Percentiles rank a stretch among this genome's conserved stretches.
Evolutionary conservation across 2,113 vertebrate genomes (phyloP).

Genomic region (Lycaon pictus): DNA sequence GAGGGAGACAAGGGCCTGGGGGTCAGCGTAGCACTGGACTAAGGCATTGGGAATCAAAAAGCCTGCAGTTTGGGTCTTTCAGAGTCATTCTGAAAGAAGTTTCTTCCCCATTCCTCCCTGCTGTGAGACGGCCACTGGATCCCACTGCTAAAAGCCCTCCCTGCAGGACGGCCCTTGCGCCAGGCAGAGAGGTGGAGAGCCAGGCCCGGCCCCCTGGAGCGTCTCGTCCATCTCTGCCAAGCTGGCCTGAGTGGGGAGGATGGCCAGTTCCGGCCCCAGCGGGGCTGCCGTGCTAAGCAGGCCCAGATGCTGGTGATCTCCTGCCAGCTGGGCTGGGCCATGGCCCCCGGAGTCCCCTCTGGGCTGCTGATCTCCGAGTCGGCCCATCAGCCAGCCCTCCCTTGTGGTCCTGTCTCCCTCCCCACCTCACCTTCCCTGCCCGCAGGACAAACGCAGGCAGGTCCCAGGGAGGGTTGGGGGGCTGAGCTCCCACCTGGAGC

Average conservation of each 20-base stretch:
- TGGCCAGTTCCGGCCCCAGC: fast-evolving
- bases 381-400: background rate
- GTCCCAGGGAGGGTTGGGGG: background rate
- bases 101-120: background rate
- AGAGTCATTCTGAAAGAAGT: background rate
- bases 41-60: background rate
- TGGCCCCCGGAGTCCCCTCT: background rate
- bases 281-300: background rate
- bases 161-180: background rate
- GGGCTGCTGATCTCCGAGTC: fast-evolving
- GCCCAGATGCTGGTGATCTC: fast-evolving
- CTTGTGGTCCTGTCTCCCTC: background rate
- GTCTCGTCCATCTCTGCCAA: fast-evolving
- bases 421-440: background rate
- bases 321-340: background rate
- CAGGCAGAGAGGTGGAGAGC: fast-evolving
- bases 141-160: background rate
- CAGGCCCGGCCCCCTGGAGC: background rate
- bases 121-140: background rate
- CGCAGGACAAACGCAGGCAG: fast-evolving
- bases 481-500: fast-evolving
- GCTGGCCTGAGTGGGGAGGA: background rate
- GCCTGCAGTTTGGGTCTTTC: background rate
- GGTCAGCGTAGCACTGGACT: fast-evolving
- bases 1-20: background rate